Percentiles rank a stretch among this genome's conserved stretches.
Conservation (phyloP, 2,113 vertebrate genomes). For the Urocolius indicus region DNA sequence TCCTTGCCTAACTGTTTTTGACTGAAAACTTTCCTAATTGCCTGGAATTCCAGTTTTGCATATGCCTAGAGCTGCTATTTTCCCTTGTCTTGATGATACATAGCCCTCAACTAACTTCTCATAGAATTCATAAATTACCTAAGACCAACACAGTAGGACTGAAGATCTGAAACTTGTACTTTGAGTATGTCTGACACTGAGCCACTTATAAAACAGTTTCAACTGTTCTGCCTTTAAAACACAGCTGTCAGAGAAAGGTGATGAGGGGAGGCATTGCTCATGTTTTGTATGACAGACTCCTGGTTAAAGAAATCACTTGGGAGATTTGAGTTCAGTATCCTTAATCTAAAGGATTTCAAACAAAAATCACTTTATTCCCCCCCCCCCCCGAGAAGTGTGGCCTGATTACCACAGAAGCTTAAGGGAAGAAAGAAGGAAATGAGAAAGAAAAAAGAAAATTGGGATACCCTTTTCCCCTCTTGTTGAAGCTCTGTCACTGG, state of each 20-base stretch:
- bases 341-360: not conserved
- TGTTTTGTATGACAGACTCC: not conserved
- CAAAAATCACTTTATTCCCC: not conserved
- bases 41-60: not conserved
- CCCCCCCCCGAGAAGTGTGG: not conserved
- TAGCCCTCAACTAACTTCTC: not conserved
- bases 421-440: not conserved
- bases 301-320: not conserved
- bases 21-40: not conserved
- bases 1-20: not conserved
- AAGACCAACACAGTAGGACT: not conserved
- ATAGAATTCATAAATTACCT: not conserved
- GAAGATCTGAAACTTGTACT: not conserved
- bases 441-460: not conserved
- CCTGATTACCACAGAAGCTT: not conserved
- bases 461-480: not conserved
- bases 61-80: not conserved
- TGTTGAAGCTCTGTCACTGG: not conserved
- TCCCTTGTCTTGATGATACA: not conserved
- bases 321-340: not conserved
- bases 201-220: not conserved
- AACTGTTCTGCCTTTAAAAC: not conserved
- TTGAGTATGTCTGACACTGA: not conserved
- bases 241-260: conserved; percentile 2
- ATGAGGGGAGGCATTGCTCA: not conserved